Base-by-base conservation (phyloP, 2,797 vertebrate genomes). In the Valencia hispanica region DNA sequence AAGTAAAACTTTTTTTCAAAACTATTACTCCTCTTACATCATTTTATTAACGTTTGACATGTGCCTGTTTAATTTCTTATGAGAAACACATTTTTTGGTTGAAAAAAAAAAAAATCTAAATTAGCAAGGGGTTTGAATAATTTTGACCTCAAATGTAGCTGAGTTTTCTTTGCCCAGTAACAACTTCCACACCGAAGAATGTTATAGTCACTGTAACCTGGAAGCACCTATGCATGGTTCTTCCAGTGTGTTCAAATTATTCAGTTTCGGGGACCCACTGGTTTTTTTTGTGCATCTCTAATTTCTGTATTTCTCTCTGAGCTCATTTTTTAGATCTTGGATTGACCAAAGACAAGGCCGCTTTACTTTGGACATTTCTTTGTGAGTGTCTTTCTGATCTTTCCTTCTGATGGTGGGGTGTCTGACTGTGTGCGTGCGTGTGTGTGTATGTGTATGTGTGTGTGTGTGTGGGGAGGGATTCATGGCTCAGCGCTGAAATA, bases 401-500 rank as follows among this genome's bases (percentile, higher is more conserved):
- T 86, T 89, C 77, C 80, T 83, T 59, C 79, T 82, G 78, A 85
- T 66, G 5, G 69, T 75, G 65, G 65, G 65, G 41, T 25, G 65
- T 68, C 65, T 68, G 25, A 27, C 25, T 51, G 45, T 47, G 39
- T 41, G 39, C 8, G 39, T 4, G 39, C 5, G 27, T 36, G 41
- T 53, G 47, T 34, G 41, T 51, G 36, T 14, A 30, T 39, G 48
- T 32, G 53, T 48, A 55, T 48, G 39, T 41, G 41, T 41, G 68
- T 1, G 47, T 53, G 70, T 39, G 32, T 41, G 57, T 41, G 45
- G 70, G 76, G 77, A 82, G 85, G 80, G 51, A 72, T 91, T 87
- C 77, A 78, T 82, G 89, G 90, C 92, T 89, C 90, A 88, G 92
- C 74, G 83, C 88, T 91, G 91, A 93, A 93, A 93, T 93, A 93